Base-by-base conservation (phyloP, 2,113 vertebrate genomes). In the Martes martes region DNA sequence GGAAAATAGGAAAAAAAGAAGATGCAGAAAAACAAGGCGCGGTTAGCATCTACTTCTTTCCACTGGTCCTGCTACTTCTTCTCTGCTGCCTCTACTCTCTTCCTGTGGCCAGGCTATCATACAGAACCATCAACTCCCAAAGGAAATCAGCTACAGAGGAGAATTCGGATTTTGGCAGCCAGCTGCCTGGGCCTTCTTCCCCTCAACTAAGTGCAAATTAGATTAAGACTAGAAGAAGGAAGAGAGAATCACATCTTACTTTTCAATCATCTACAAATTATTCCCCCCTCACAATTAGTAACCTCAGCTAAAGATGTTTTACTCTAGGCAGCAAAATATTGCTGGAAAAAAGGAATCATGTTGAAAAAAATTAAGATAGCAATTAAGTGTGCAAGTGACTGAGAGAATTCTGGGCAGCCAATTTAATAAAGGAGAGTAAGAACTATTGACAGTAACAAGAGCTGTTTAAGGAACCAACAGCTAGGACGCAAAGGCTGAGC, bases 21-120 rank as follows among this genome's bases (percentile, higher is more conserved):
- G 55, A 52, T 13, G 6, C 4, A 11, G 31, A 61, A 36, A 4
- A 47, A 3, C n/a, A n/a, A 19, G 36, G 23, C 8, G 7, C 1
- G 0, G 7, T 2, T 0, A 28, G 82, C 14, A 9, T 0, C 7
- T 0, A 11, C 11, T 33, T 11, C 31, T 28, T 47, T 13, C 42
- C 16, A 13, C 19, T 9, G 0, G 16, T 39, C 63, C 73, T 11
- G 14, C 45, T 42, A 4, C 8, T 92, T 24, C 91, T 2, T 2
- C 50, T 45, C 36, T 31, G 1, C 73, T 4, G 6, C 23, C 83
- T 67, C 91, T 13, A 2, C 65, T 52, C 14, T 13, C 63, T 31
- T 28, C 19, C 91, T 14, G 23, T 1, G 67, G 87, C 52, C 55
- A 19, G 23, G 28, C 11, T 16, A 55, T 16, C 31, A 15, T 4